A percentile compares a stretch with the other conserved stretches of the same genome.
Conservation (phyloP, 2,888 invertebrate species). For the Acholoe squamosa region DNA sequence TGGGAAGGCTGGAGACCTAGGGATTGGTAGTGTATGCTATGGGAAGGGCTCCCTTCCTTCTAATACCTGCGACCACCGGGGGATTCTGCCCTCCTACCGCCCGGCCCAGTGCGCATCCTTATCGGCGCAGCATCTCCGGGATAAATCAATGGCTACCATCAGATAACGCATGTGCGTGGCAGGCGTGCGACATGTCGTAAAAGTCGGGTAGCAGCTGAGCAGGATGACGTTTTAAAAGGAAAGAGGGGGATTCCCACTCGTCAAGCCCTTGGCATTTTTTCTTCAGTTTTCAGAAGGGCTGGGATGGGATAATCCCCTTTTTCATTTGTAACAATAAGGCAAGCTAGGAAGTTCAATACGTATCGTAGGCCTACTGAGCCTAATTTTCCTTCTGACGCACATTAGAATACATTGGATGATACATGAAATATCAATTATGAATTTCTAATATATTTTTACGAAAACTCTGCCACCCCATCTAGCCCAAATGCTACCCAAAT, state of each 20-base stretch:
- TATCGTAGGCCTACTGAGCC: too few relatives aligned
- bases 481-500: too few relatives aligned
- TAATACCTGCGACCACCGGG: conserved; percentile 61
- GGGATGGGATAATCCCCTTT: too few relatives aligned
- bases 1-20: background rate
- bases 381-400: too few relatives aligned
- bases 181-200: conserved; percentile 58
- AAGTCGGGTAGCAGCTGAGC: conserved; percentile 34
- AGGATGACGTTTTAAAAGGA: background rate
- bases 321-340: too few relatives aligned
- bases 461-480: too few relatives aligned
- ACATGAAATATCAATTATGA: too few relatives aligned
- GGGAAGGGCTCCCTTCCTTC: conserved; percentile 27
- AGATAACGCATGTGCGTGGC: conserved; percentile 45
- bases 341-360: too few relatives aligned
- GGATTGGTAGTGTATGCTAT: conserved; percentile 6
- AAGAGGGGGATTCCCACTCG: background rate
- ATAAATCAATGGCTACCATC: conserved; percentile 64
- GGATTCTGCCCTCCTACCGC: conserved; percentile 50
- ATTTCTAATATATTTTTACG: too few relatives aligned
- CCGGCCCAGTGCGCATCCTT: conserved; percentile 37
- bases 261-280: background rate
- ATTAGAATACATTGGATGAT: too few relatives aligned
- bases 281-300: background rate
- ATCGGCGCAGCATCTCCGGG: conserved; percentile 59